Percentiles rank a stretch among this genome's conserved stretches.
Evolutionary conservation across 2,888 invertebrate species (phyloP).

Genomic region (Drosophila bunnanda): DNA sequence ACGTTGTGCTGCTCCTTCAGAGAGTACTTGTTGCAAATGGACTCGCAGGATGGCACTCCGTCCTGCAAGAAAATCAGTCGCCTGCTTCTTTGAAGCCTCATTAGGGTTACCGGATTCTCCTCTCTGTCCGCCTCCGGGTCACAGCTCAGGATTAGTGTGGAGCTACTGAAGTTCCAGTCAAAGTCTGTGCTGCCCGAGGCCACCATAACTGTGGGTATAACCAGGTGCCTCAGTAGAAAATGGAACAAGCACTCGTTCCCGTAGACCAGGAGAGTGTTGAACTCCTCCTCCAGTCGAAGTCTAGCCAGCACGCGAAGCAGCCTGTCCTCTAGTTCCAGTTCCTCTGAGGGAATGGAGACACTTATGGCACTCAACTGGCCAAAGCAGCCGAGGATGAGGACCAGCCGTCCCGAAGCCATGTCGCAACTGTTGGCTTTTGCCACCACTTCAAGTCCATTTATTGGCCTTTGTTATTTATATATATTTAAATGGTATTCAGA

Average conservation of each 20-base stretch:
- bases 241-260: slow-evolving; percentile 57
- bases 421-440: slow-evolving; percentile 39
- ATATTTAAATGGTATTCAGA: slow-evolving; percentile 10
- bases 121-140: slow-evolving; percentile 43
- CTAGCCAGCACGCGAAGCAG: slow-evolving; percentile 35
- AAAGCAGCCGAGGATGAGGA: slow-evolving; percentile 7
- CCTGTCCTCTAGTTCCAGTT: neutral
- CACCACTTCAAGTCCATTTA: slow-evolving; percentile 6
- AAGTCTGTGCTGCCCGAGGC: slow-evolving; percentile 22
- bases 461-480: neutral
- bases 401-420: slow-evolving; percentile 26
- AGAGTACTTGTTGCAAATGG: slow-evolving; percentile 41
- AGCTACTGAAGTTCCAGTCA: slow-evolving; percentile 52
- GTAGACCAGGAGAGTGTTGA: slow-evolving; percentile 47
- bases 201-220: slow-evolving; percentile 42
- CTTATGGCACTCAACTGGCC: slow-evolving; percentile 21
- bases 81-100: slow-evolving; percentile 49
- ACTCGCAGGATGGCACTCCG: neutral
- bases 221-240: slow-evolving; percentile 24
- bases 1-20: slow-evolving; percentile 52
- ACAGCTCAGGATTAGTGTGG: slow-evolving; percentile 48
- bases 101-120: slow-evolving; percentile 14
- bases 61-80: slow-evolving; percentile 31
- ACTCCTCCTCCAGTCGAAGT: slow-evolving; percentile 46
- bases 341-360: neutral